Base-by-base conservation (phyloP, 1,140 invertebrate species). In the Eulimnadia texana region DNA sequence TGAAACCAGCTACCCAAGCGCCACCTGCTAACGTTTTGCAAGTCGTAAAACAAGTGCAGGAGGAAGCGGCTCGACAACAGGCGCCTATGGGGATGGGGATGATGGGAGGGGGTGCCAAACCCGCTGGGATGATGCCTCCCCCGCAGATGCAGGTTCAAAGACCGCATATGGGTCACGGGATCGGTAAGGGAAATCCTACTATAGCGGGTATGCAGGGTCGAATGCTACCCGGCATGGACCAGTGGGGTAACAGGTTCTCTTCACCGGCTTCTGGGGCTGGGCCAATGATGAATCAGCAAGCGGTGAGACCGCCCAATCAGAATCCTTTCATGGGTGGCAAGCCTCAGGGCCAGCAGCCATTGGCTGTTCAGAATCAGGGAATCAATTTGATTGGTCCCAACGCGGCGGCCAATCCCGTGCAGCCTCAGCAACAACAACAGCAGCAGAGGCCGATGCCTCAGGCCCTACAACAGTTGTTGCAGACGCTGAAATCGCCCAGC, bases 381-480 rank as follows among this genome's bases (percentile, higher is more conserved):
- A 16, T 16, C 33, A 6, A 6, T 16, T 6, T 42, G 33, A 42
- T 42, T 9, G 33, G 33, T 42, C 33, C 33, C 33, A 42, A 42
- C 16, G 6, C 33, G 16, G 33, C 6, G 33, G 16, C 33, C 16
- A 42, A 42, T 42, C 16, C 16, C 6, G 33, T 6, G 16, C 33
- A 6, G 33, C 33, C 6, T 6, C 33, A 42, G 33, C 33, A n/a
- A n/a, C n/a, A n/a, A n/a, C n/a, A n/a, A n/a, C n/a, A n/a, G n/a
- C n/a, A n/a, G n/a, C 33, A 42, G 33, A 42, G 33, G 16, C 33
- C 33, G 33, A 42, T 42, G 33, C 33, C 33, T 9, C 33, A 42
- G 33, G 33, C 89, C 25, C 72, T 96, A 33, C 88, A 93, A 64
- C 88, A 93, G 71, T 80, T 97, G 13, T 84, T 97, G 79, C 81